Evolutionary conservation across 2,797 vertebrate genomes (phyloP), one percentile per base, ranked within the genome.

Genomic region (Crenichthys baileyi): DNA sequence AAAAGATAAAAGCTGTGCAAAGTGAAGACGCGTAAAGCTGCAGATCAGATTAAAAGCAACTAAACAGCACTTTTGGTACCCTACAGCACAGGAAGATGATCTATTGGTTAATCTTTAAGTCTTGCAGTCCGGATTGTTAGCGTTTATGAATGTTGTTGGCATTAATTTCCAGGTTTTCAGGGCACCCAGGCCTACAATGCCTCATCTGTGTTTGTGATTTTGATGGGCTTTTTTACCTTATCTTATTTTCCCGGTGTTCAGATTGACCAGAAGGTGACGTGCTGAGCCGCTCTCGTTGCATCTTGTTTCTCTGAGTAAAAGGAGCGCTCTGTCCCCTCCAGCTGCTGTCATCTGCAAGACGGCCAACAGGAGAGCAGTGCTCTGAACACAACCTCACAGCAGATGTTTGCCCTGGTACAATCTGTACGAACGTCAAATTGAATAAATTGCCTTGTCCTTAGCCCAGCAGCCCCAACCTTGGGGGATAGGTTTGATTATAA

Each of bases 351-450:
- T 95, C 92, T 95, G 94, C 94, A 94, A 89, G 91, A 90, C 89
- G 89, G 90, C 90, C 84, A 84, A 91, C 89, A 81, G 91, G 91
- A 94, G 91, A 87, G 88, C 90, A 85, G 79, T 82, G 78, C 93
- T 95, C 93, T 90, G 87, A 31, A 79, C 87, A 73, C 87, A 90
- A 86, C 94, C 93, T 92, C 86, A 82, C 89, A 93, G 95, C 96
- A 96, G 95, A 95, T 96, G 95, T 96, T 95, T 95, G 91, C 93
- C 94, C 88, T 68, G 73, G 83, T 93, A 89, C 92, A 87, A 93
- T 95, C 90, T 92, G 94, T 89, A 91, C 92, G 92, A 88, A 94
- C 72, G 89, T 95, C 90, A 92, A 87, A 87, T 90, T 78, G 90
- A 92, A 95, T 95, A 92, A 91, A 85, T 89, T 80, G 83, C 87